Evolutionary conservation across 2,797 vertebrate genomes (phyloP).

Genomic region (Trachops cirrhosus): DNA sequence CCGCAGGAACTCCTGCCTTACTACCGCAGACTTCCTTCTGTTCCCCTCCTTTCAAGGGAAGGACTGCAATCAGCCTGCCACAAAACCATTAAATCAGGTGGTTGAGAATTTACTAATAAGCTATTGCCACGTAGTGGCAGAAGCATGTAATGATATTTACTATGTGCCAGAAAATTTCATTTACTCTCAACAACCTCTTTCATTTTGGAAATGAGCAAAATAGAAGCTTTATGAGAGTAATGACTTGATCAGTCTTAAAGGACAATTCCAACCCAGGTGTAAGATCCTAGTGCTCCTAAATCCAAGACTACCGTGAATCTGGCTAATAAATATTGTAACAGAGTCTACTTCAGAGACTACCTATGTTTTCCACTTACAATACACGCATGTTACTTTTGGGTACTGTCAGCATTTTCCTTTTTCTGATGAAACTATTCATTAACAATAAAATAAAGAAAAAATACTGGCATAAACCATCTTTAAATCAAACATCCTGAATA

Average conservation of each 20-base stretch:
- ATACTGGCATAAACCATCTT: not conserved
- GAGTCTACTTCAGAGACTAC: not conserved
- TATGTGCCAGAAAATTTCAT: not conserved
- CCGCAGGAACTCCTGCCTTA: not conserved
- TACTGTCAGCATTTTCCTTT: not conserved
- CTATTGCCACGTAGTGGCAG: not conserved
- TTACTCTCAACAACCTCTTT: not conserved
- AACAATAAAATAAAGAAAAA: constrained; percentile 29
- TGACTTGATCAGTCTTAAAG: not conserved
- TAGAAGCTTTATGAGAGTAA: not conserved
- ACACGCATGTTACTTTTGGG: not conserved
- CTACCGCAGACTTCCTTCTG: not conserved
- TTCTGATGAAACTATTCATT: constrained; percentile 30
- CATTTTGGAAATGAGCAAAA: constrained; percentile 24
- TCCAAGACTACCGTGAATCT: not conserved
- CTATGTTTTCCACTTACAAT: not conserved
- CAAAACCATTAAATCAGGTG: not conserved
- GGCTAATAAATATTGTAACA: not conserved
- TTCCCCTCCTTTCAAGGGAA: not conserved
- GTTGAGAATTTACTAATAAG: not conserved
- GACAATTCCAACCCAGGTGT: not conserved
- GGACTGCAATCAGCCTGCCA: not conserved
- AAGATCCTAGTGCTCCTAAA: not conserved
- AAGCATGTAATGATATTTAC: not conserved
- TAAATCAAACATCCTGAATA: constrained; percentile 11